Evolutionary conservation across 2,888 invertebrate genomes (phyloP), one percentile per base, ranked within the genome.

Genomic region (Chalcosyrphus nemorum): DNA sequence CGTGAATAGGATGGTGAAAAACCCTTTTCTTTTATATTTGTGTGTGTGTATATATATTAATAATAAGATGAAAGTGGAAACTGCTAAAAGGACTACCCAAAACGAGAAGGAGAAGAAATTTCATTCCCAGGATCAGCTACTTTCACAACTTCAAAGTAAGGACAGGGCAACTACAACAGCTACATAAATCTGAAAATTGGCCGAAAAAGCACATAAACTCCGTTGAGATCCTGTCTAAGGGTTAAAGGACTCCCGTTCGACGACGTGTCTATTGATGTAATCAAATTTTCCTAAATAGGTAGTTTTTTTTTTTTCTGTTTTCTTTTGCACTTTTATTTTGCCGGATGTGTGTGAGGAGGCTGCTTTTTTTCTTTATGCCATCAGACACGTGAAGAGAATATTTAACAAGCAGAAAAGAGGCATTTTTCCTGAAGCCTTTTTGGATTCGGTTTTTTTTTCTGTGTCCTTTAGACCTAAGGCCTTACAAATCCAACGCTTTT

Each of bases 251-350:
- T 47, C 68, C n/a, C 41, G 43, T 38, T 70, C 75, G 77, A 71
- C 81, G 63, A 74, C 74, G 74, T 84, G 78, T 80, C 78, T 74
- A 84, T 78, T 84, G 74, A 56, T 65, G 84, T 80, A 84, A 84
- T 84, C 80, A 84, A 84, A 84, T 84, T 84, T 84, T 80, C 74
- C 63, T 80, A 80, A 84, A 74, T 74, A 70, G 80, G 43, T 50
- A 66, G 45, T 35, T 68, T 38, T 41, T 50, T 47, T 47, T n/a
- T 29, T 35, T n/a, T 17, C 17, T 65, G 24, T 38, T 41, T 50
- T 27, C n/a, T 63, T 47, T 50, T 19, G 35, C 35, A 32, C 13
- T 29, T 27, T 43, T 29, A 27, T n/a, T 24, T 35, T 19, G 3
- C 24, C 6, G 21, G 13, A 0, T 50, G 2, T 50, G 43, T 52